These are phyloP conservation scores for Embidobia sp. DNA, from an alignment of 2,888 invertebrate species.

Conservation along the genomic window DNA sequence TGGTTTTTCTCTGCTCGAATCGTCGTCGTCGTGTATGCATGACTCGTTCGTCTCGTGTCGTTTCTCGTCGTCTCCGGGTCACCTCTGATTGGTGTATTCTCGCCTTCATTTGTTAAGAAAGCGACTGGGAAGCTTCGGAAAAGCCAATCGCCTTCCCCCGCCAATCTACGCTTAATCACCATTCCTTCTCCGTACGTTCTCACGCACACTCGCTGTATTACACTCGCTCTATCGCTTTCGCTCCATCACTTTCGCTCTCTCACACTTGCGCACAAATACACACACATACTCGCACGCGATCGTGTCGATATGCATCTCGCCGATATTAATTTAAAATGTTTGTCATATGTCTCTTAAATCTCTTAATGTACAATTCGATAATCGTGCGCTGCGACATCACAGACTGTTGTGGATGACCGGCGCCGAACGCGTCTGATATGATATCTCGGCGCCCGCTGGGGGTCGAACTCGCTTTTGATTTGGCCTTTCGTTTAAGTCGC, in stretches of 20 bases:
- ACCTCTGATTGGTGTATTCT: slow-evolving; percentile 32
- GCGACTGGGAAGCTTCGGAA: background rate
- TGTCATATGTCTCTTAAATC: slow-evolving; percentile 68
- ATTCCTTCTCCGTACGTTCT: background rate
- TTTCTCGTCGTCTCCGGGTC: slow-evolving; percentile 49
- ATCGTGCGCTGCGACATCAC: slow-evolving; percentile 72
- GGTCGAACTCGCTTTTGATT: slow-evolving; percentile 61
- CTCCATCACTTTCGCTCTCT: slow-evolving; percentile 1
- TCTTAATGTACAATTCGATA: slow-evolving; percentile 73
- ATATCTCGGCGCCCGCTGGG: slow-evolving; percentile 41
- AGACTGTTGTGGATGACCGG: slow-evolving; percentile 70
- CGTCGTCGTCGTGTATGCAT: slow-evolving; percentile 39
- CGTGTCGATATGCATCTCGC: slow-evolving; percentile 55
- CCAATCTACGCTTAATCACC: background rate
- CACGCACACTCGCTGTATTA: background rate
- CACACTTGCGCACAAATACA: background rate
- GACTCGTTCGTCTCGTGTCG: slow-evolving; percentile 48
- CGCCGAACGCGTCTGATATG: slow-evolving; percentile 61
- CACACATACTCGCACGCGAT: slow-evolving; percentile 22
- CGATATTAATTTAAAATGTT: slow-evolving; percentile 48
- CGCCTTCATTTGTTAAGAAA: slow-evolving; percentile 1
- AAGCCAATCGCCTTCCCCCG: background rate
- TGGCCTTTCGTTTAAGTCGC: slow-evolving; percentile 28
- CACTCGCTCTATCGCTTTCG: slow-evolving; percentile 4
- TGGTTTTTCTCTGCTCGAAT: slow-evolving; percentile 56